Evolutionary conservation across 2,113 vertebrate genomes (phyloP).

Genomic region (Pelodiscus sinensis): DNA sequence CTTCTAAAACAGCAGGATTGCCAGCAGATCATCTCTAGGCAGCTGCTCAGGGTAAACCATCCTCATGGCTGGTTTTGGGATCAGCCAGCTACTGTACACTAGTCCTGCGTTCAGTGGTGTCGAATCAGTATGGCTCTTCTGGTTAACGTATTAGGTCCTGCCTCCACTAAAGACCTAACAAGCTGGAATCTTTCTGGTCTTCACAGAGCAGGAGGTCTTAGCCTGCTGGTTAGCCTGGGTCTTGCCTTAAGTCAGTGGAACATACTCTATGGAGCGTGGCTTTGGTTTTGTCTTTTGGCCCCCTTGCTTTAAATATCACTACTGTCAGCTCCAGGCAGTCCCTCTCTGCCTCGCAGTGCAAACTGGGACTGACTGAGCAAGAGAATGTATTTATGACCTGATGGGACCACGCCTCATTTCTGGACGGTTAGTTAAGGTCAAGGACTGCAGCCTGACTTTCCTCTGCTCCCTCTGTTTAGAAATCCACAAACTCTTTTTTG

Average conservation of each 20-base stretch:
- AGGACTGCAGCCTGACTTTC: background rate
- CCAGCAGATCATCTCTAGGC: accelerated
- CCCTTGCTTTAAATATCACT: accelerated
- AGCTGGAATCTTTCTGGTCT: background rate
- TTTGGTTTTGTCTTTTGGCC: background rate
- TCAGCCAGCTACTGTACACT: accelerated
- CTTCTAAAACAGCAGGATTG: background rate
- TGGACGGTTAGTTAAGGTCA: accelerated
- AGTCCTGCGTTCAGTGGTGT: background rate
- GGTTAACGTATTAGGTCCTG: background rate
- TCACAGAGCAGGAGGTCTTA: accelerated
- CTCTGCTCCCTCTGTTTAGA: background rate
- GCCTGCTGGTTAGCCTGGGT: background rate
- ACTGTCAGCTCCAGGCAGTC: accelerated
- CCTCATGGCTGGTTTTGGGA: background rate
- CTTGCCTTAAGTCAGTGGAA: background rate
- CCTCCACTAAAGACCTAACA: accelerated
- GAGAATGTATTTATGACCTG: background rate
- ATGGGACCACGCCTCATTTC: accelerated
- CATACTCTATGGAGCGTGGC: accelerated
- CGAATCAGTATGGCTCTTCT: accelerated
- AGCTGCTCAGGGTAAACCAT: accelerated
- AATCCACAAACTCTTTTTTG: background rate
- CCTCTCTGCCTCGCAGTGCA: too few species aligned
- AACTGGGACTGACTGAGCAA: accelerated